Evolutionary conservation across 2,113 vertebrate genomes (phyloP).

Genomic region (Mirounga angustirostris): DNA sequence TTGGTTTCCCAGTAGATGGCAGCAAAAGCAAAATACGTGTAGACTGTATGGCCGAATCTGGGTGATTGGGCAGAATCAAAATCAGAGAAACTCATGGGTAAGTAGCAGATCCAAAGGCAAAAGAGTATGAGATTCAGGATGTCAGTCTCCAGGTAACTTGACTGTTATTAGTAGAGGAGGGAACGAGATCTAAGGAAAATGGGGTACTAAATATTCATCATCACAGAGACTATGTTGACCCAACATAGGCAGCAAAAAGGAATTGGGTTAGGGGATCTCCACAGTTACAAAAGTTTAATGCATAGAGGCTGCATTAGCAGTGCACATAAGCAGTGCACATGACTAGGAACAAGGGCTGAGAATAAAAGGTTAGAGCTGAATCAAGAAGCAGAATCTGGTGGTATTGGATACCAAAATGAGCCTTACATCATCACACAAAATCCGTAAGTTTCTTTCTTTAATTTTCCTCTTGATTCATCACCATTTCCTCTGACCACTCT

Average conservation of each 20-base stretch:
- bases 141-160: neutral
- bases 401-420: neutral
- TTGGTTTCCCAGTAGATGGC: slow-evolving; percentile 58
- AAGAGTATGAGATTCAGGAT: neutral
- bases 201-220: neutral
- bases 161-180: neutral
- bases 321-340: neutral
- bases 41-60: neutral
- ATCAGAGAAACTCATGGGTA: neutral
- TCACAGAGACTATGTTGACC: neutral
- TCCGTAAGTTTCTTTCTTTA: neutral
- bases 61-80: neutral
- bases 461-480: neutral
- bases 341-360: neutral
- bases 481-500: neutral
- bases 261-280: neutral
- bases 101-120: neutral
- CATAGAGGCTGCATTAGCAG: neutral
- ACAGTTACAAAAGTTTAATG: neutral
- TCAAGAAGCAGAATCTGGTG: neutral
- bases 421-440: neutral
- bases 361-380: neutral
- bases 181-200: neutral
- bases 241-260: neutral
- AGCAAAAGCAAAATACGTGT: slow-evolving; percentile 58